Conservation (phyloP, 2,888 invertebrate species). For the Azorinus chamasolen region DNA sequence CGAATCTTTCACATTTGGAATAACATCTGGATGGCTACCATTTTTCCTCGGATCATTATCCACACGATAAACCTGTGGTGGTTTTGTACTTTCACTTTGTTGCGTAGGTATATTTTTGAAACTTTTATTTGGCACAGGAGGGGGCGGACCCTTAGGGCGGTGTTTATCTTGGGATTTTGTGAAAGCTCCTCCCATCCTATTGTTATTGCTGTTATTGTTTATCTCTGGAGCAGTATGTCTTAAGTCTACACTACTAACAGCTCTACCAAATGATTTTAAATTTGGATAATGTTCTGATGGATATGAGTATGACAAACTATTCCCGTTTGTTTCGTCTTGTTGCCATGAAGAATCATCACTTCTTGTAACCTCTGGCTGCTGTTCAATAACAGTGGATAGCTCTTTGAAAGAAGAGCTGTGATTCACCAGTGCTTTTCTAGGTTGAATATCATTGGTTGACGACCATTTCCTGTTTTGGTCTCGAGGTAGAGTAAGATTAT, state of each 20-base stretch:
- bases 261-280: too few species aligned
- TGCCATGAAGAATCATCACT: slow-evolving; percentile 21
- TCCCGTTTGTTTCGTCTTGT: neutral
- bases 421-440: slow-evolving; percentile 32
- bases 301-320: too few species aligned
- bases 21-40: slow-evolving; percentile 18
- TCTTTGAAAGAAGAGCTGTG: slow-evolving; percentile 31
- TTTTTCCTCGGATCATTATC: neutral
- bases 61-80: too few species aligned
- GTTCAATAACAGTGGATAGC: slow-evolving; percentile 15
- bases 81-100: too few species aligned
- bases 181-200: slow-evolving; percentile 40
- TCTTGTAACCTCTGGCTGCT: slow-evolving; percentile 19
- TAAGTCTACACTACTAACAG: slow-evolving; percentile 15
- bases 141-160: slow-evolving; percentile 44
- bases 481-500: too few species aligned
- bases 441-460: slow-evolving; percentile 40
- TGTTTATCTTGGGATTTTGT: slow-evolving; percentile 1
- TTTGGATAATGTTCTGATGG: too few species aligned
- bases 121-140: slow-evolving; percentile 39
- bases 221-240: neutral
- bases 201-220: slow-evolving; percentile 23
- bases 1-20: slow-evolving; percentile 14
- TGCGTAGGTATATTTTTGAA: slow-evolving; percentile 9
- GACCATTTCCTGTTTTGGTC: neutral